Evolutionary conservation across 2,113 vertebrate genomes (phyloP).

Genomic region (Lepus europaeus): DNA sequence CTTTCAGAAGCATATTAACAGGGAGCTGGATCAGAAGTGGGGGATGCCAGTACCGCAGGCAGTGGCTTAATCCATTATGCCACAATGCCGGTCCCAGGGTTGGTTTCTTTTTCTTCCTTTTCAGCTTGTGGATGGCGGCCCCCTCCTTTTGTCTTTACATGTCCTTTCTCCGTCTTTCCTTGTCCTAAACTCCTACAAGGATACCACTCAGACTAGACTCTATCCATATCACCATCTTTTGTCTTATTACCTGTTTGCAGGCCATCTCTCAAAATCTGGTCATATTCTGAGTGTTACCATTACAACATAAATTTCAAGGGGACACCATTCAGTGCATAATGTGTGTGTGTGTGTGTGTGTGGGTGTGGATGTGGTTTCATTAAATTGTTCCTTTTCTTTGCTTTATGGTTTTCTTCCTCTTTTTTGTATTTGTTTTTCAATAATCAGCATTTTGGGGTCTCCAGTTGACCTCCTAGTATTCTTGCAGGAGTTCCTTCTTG

Average conservation of each 20-base stretch:
- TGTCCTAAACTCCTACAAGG: neutral
- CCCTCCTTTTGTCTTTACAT: neutral
- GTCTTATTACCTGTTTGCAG: neutral
- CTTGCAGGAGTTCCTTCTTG: neutral
- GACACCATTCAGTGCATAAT: neutral
- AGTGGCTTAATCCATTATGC: too few relatives aligned
- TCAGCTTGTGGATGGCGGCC: neutral
- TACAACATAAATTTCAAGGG: neutral
- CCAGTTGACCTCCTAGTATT: neutral
- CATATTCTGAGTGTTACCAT: neutral
- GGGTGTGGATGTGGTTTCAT: neutral
- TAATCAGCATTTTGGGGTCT: conserved; percentile 45
- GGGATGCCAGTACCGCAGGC: too few relatives aligned
- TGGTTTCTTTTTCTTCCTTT: neutral
- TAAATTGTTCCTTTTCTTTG: neutral
- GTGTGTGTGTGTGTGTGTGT: neutral
- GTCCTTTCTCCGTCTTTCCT: neutral
- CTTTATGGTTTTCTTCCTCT: neutral
- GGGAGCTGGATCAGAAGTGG: too few relatives aligned
- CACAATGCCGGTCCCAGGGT: too few relatives aligned
- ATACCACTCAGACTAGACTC: neutral
- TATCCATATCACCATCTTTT: neutral
- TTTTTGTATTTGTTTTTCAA: neutral
- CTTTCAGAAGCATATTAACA: too few relatives aligned
- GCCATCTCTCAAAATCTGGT: neutral